Percentiles rank a stretch among this genome's conserved stretches.
phyloP scores from a whole-genome alignment of 2,113 vertebrate species.

The Onychostoma macrolepis region DNA sequence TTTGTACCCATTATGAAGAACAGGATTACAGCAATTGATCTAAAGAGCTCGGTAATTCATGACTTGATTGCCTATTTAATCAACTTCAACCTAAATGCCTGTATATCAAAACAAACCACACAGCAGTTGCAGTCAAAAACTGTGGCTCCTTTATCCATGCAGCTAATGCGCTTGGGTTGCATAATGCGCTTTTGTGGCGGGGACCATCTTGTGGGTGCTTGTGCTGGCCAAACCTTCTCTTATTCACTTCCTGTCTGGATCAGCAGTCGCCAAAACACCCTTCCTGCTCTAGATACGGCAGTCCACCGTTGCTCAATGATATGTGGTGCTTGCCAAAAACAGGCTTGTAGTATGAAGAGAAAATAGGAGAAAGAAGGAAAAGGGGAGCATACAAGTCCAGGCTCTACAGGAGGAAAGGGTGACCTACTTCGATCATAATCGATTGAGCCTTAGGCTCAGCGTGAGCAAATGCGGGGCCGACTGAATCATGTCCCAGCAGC shows the following conservation, averaged over 20 bases:
- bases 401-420: conserved; percentile 41
- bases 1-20: conserved; percentile 48
- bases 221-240: background rate
- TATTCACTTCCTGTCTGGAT: background rate
- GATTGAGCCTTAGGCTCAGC: conserved; percentile 55
- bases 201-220: background rate
- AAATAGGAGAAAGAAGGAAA: background rate
- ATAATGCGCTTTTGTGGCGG: background rate
- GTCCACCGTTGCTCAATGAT: conserved; percentile 19
- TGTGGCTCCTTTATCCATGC: background rate
- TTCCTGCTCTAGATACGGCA: conserved; percentile 20
- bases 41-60: conserved; percentile 53
- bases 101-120: conserved; percentile 39
- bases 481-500: conserved; percentile 43
- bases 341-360: background rate
- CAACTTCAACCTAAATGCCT: conserved; percentile 50
- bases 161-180: background rate
- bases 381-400: conserved; percentile 1
- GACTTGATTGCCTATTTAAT: conserved; percentile 55
- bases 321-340: background rate
- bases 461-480: conserved; percentile 46
- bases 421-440: conserved; percentile 59
- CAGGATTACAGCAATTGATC: conserved; percentile 54
- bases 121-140: conserved; percentile 25
- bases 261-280: background rate